Conservation (phyloP, 2,888 invertebrate genomes). For the Epirrhoe tristata region DNA sequence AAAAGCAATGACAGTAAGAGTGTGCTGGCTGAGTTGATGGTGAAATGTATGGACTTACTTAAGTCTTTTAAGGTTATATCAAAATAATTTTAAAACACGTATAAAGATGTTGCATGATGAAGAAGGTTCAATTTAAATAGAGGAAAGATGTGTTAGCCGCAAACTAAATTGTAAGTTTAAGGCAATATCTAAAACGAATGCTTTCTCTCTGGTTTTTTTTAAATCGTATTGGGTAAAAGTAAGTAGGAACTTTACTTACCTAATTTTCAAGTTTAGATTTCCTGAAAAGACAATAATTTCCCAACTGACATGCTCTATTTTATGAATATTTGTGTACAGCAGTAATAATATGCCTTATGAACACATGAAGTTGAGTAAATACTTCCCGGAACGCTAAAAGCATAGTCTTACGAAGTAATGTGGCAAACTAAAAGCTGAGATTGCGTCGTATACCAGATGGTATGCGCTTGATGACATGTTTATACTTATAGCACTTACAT, state of each 20-base stretch:
- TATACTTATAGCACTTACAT: neutral
- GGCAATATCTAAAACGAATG: too few relatives aligned
- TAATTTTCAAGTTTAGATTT: too few relatives aligned
- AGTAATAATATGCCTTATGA: constrained; percentile 1
- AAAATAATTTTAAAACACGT: neutral
- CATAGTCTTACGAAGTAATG: constrained; percentile 49
- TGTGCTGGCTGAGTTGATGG: neutral
- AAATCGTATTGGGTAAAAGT: too few relatives aligned
- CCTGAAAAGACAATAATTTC: too few relatives aligned
- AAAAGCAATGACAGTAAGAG: neutral
- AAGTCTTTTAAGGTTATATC: neutral
- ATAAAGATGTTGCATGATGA: neutral
- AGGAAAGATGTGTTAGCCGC: neutral
- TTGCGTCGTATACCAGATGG: constrained; percentile 34
- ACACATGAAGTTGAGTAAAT: constrained; percentile 2
- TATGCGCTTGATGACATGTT: constrained; percentile 29
- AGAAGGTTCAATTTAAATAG: neutral
- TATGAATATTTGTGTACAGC: neutral
- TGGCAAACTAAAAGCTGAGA: constrained; percentile 52
- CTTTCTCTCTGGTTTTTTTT: too few relatives aligned
- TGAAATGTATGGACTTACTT: neutral
- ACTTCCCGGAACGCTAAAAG: constrained; percentile 49
- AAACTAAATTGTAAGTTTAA: neutral
- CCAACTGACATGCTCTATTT: neutral
- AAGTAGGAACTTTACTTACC: too few relatives aligned